Conservation (phyloP, 2,113 vertebrate species). For the Cyphomyrus discorhynchus region DNA sequence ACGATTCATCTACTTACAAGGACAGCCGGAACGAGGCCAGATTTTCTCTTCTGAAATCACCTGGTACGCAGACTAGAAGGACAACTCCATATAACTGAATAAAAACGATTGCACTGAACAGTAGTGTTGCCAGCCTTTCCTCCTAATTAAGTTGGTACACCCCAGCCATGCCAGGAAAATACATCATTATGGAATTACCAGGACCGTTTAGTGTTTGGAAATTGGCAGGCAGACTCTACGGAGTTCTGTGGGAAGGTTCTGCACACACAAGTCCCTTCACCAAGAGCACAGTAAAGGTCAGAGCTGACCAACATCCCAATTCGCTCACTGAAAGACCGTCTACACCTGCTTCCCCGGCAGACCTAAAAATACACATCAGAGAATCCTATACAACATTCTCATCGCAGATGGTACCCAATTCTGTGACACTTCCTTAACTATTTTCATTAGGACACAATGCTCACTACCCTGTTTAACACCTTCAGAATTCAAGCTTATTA, state of each 20-base stretch:
- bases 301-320: background rate
- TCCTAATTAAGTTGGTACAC: background rate
- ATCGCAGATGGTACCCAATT: background rate
- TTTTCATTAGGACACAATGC: background rate
- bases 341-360: background rate
- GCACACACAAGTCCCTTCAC: background rate
- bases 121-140: background rate
- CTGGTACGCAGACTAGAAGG: background rate
- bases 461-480: background rate
- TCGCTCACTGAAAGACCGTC: background rate
- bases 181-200: background rate
- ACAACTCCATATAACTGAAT: background rate
- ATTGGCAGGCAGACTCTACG: background rate
- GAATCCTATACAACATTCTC: background rate
- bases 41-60: background rate
- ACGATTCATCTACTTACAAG: background rate
- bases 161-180: constrained; percentile 6
- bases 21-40: background rate
- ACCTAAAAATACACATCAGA: background rate
- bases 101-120: background rate
- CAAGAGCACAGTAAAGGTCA: background rate
- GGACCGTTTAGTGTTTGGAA: background rate
- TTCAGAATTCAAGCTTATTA: background rate
- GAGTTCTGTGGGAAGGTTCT: background rate
- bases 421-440: background rate